These are phyloP conservation scores for Aurelia coerulea DNA, from an alignment of 30 jellyfish, hydroid and myxozoan species.

Conservation along the genomic window DNA sequence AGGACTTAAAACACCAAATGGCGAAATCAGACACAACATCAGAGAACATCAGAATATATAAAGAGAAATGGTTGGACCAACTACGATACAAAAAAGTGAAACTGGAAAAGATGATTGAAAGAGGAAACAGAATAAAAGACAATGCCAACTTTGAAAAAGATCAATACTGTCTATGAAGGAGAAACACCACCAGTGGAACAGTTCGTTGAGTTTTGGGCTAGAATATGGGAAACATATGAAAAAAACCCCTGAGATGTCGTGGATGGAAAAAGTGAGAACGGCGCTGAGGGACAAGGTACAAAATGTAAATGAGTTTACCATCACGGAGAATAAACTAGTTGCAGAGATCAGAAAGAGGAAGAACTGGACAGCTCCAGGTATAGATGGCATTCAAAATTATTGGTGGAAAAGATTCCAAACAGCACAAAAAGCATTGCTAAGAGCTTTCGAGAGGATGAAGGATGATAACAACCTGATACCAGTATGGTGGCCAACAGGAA, in stretches of 20 bases:
- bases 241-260: constrained; percentile 30
- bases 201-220: constrained; percentile 27
- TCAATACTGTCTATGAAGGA: constrained; percentile 1
- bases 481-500: constrained; percentile 6
- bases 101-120: too few relatives aligned
- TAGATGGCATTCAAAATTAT: constrained; percentile 21
- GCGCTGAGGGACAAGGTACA: constrained; percentile 49
- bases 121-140: constrained; percentile 25
- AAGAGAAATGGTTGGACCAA: constrained; percentile 26
- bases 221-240: constrained; percentile 18
- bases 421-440: too few relatives aligned
- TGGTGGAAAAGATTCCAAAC: too few relatives aligned
- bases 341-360: constrained; percentile 42
- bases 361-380: constrained; percentile 39
- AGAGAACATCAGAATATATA: constrained; percentile 8
- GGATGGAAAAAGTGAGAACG: constrained; percentile 46
- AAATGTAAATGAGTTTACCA: constrained; percentile 24
- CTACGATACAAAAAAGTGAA: not conserved
- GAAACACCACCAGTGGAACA: constrained; percentile 29
- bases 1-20: constrained; percentile 10
- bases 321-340: constrained; percentile 25
- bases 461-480: constrained; percentile 10
- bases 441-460: not conserved
- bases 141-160: constrained; percentile 6
- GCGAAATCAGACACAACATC: not conserved